Conservation (phyloP, 92 coral and sea anemone genomes). For the Micromussa lordhowensis region DNA sequence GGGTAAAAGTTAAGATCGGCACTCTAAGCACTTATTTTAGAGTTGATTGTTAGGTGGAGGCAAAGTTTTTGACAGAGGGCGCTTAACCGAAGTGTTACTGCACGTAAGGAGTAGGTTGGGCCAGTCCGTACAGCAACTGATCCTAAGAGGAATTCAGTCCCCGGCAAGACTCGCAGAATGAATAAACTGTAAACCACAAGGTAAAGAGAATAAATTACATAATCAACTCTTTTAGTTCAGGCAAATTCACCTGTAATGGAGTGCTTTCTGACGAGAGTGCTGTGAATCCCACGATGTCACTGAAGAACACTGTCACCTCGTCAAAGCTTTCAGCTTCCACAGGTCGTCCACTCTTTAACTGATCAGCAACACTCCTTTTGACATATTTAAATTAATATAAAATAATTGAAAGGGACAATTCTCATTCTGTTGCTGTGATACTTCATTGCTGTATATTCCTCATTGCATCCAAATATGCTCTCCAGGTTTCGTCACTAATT, state of each 20-base stretch:
- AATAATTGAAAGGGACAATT: not conserved
- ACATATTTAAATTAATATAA: not conserved
- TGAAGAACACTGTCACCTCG: constrained; percentile 90
- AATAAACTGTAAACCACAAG: not conserved
- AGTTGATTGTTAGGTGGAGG: not conserved
- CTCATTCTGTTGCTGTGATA: not conserved
- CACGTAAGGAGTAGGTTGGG: not conserved
- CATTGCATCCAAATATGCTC: no score
- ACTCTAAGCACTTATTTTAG: not conserved
- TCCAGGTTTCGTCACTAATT: not conserved
- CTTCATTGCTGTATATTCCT: no score
- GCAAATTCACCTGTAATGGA: constrained; percentile 71
- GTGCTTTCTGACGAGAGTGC: constrained; percentile 82
- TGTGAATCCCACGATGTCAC: constrained; percentile 93
- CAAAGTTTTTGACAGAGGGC: no score
- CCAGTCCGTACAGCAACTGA: not conserved
- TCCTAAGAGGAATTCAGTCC: not conserved
- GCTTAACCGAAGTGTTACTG: not conserved
- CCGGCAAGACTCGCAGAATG: not conserved
- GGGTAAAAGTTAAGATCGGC: not conserved
- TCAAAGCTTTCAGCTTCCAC: constrained; percentile 89
- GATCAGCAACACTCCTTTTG: constrained; percentile 90
- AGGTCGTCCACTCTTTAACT: constrained; percentile 80
- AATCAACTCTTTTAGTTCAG: not conserved
- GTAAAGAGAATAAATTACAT: not conserved